These are phyloP conservation scores for Halesus radiatus DNA, from an alignment of 1,140 invertebrate species.

Conservation along the genomic window DNA sequence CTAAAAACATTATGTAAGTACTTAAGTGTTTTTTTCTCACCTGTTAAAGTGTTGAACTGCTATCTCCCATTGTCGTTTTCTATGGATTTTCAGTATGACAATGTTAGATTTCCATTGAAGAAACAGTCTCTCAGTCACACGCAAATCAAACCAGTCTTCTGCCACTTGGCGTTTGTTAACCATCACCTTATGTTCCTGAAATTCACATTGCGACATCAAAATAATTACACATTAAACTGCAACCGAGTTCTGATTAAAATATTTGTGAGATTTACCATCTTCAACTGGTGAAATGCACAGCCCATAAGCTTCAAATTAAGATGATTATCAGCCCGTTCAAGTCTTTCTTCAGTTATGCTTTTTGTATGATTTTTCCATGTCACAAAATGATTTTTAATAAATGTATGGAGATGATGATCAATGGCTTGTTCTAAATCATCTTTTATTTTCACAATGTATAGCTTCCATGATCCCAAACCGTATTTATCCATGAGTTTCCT, in stretches of 20 bases:
- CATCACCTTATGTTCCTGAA: conserved; percentile 63
- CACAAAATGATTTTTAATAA: conserved; percentile 68
- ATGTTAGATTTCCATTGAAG: conserved; percentile 67
- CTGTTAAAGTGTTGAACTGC: conserved; percentile 71
- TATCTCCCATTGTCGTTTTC: conserved; percentile 67
- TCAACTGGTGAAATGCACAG: conserved; percentile 62
- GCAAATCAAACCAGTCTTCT: conserved; percentile 74
- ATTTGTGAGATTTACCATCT: conserved; percentile 60
- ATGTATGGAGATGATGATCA: conserved; percentile 64
- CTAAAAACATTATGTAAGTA: neutral
- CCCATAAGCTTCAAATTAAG: conserved; percentile 65
- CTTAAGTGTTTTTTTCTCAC: conserved; percentile 58
- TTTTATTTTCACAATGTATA: conserved; percentile 67
- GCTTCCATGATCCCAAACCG: conserved; percentile 69
- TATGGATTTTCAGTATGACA: conserved; percentile 63
- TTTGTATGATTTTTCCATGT: conserved; percentile 69
- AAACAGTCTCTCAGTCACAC: conserved; percentile 69
- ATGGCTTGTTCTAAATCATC: conserved; percentile 68
- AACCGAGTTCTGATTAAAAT: conserved; percentile 24
- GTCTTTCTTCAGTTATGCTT: conserved; percentile 66
- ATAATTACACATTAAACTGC: neutral
- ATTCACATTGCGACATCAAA: neutral
- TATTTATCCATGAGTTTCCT: conserved; percentile 67
- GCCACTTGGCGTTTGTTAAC: conserved; percentile 73
- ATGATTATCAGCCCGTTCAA: conserved; percentile 67